Conservation (phyloP, 2,113 vertebrate genomes). For the Calonectris borealis region DNA sequence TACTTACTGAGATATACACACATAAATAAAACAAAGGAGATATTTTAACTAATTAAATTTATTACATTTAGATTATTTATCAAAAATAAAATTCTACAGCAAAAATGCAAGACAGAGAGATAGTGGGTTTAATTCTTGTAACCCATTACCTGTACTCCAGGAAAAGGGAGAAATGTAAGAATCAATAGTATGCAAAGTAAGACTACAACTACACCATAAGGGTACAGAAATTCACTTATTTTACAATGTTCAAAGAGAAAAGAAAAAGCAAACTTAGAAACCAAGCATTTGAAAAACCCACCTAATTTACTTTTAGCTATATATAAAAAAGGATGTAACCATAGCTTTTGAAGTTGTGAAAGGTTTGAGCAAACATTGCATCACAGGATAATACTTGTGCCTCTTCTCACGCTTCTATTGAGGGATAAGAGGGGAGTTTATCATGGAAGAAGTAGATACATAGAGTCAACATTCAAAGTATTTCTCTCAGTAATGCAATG, state of each 20-base stretch:
- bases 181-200: not conserved
- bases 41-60: not conserved
- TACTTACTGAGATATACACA: not conserved
- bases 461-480: not conserved
- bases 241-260: not conserved
- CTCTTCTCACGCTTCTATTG: not conserved
- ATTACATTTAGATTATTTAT: not conserved
- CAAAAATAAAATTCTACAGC: not conserved
- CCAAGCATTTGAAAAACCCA: not conserved
- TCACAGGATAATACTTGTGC: not conserved
- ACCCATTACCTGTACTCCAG: not conserved
- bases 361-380: not conserved
- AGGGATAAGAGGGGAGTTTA: not conserved
- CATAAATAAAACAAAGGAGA: not conserved
- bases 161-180: not conserved
- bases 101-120: not conserved
- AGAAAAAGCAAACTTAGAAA: not conserved
- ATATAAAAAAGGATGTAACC: not conserved
- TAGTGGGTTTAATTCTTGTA: not conserved
- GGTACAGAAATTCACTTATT: not conserved
- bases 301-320: not conserved
- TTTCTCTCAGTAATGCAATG: not conserved
- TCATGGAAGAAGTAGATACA: not conserved
- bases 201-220: not conserved
- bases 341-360: not conserved